Percentiles rank a stretch among this genome's conserved stretches.
These are phyloP conservation scores for Thunnus albacares DNA, from an alignment of 2,797 vertebrate genomes.

Conservation along the genomic window DNA sequence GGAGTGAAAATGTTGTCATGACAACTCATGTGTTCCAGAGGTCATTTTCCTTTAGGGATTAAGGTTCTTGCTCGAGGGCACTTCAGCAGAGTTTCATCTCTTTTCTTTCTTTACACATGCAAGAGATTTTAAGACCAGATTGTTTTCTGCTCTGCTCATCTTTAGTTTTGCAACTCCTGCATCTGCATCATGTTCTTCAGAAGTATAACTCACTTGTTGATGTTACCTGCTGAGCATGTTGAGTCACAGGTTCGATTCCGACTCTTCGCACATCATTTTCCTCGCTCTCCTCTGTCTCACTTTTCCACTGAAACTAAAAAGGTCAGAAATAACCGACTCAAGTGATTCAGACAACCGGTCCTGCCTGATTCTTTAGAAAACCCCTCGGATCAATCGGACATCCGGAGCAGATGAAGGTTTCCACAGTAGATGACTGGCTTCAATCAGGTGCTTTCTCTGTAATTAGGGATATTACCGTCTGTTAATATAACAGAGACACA, in stretches of 20 bases:
- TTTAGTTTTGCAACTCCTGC: background rate
- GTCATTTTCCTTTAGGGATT: too few species aligned
- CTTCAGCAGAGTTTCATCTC: background rate
- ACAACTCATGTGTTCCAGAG: background rate
- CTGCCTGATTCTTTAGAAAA: too few species aligned
- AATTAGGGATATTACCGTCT: slow-evolving; percentile 49
- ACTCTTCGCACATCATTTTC: too few species aligned
- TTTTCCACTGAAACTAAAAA: too few species aligned
- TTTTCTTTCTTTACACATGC: background rate
- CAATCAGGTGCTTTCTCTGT: slow-evolving; percentile 62
- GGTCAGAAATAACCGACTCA: too few species aligned
- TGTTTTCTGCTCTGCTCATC: background rate
- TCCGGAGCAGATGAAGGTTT: background rate
- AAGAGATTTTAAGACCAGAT: background rate
- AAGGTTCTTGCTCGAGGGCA: background rate
- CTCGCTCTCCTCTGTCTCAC: too few species aligned
- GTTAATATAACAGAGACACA: slow-evolving; percentile 63
- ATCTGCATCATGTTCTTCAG: background rate
- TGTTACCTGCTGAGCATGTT: background rate
- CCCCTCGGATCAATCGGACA: too few species aligned
- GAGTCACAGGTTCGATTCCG: background rate
- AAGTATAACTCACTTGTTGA: background rate
- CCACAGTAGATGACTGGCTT: slow-evolving; percentile 59
- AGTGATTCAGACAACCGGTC: too few species aligned
- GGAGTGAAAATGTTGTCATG: background rate